These are phyloP conservation scores for Gobio occitaniae DNA, from an alignment of 2,797 vertebrate genomes.

Conservation along the genomic window DNA sequence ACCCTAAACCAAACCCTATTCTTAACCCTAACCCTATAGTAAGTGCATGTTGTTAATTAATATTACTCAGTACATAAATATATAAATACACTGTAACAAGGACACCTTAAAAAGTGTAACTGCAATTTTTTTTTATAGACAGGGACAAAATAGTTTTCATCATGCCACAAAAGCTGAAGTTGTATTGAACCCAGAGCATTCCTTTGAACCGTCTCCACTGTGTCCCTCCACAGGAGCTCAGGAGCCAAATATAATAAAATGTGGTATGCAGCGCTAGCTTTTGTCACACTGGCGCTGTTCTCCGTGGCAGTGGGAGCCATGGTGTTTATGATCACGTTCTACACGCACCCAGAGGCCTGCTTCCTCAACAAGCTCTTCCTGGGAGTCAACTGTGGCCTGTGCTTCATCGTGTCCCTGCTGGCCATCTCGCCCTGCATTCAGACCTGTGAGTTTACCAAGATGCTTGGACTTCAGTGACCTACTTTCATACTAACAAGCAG, in stretches of 20 bases:
- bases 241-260: slow-evolving; percentile 87
- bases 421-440: slow-evolving; percentile 94
- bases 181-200: not conserved
- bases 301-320: slow-evolving; percentile 86
- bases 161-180: not conserved
- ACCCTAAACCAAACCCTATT: not conserved
- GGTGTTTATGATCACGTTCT: slow-evolving; percentile 86
- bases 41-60: not conserved
- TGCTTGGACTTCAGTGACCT: not conserved
- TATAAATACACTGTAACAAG: too few relatives aligned
- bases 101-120: not conserved
- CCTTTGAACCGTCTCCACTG: not conserved
- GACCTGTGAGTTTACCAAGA: slow-evolving; percentile 80
- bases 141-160: not conserved
- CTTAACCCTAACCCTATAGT: not conserved
- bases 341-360: slow-evolving; percentile 88
- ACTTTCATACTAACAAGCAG: slow-evolving; percentile 7
- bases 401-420: slow-evolving; percentile 87
- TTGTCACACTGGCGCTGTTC: slow-evolving; percentile 90
- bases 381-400: slow-evolving; percentile 90
- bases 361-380: slow-evolving; percentile 91
- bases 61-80: too few relatives aligned
- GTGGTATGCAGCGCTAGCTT: slow-evolving; percentile 90
- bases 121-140: not conserved
- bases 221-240: slow-evolving; percentile 82